Percentiles rank a stretch among this genome's conserved stretches.
phyloP scores from a whole-genome alignment of 64 coral and sea anemone species.

The Stichodactyla helianthus region DNA sequence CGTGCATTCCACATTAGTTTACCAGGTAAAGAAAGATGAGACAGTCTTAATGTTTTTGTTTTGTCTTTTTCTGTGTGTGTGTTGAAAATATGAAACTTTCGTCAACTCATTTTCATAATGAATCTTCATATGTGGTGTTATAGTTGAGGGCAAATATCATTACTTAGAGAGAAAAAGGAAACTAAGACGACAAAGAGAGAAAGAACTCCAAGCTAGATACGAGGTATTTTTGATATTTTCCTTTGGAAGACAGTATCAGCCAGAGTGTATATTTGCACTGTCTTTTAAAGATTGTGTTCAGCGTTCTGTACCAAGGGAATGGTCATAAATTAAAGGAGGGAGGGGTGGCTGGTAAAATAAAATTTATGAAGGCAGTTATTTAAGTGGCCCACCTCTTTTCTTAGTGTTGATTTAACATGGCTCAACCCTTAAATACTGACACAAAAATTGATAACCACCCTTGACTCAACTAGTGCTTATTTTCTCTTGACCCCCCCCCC shows the following conservation, averaged over 20 bases:
- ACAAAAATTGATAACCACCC: too few species aligned
- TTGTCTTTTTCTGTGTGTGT: not conserved
- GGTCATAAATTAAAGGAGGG: too few species aligned
- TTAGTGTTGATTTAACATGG: too few species aligned
- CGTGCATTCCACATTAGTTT: slow-evolving; percentile 21
- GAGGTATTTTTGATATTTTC: slow-evolving; percentile 38
- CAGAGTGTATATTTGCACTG: too few species aligned
- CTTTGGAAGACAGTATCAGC: not conserved
- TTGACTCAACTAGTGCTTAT: too few species aligned
- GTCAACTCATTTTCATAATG: not conserved
- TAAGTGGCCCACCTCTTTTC: too few species aligned
- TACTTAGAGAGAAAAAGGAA: slow-evolving; percentile 67
- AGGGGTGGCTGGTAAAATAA: too few species aligned
- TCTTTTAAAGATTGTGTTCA: too few species aligned
- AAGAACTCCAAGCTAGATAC: slow-evolving; percentile 51
- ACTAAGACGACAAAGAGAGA: slow-evolving; percentile 56
- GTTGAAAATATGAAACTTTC: not conserved
- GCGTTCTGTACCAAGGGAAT: too few species aligned
- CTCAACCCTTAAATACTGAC: too few species aligned
- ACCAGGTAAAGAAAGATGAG: slow-evolving; percentile 12
- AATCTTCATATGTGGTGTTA: not conserved
- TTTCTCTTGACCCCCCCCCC: too few species aligned
- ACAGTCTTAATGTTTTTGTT: not conserved
- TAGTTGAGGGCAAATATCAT: slow-evolving; percentile 82
- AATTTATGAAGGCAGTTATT: too few species aligned